These are phyloP conservation scores for Perdita meconis DNA, from an alignment of 2,888 invertebrate species.

Conservation along the genomic window DNA sequence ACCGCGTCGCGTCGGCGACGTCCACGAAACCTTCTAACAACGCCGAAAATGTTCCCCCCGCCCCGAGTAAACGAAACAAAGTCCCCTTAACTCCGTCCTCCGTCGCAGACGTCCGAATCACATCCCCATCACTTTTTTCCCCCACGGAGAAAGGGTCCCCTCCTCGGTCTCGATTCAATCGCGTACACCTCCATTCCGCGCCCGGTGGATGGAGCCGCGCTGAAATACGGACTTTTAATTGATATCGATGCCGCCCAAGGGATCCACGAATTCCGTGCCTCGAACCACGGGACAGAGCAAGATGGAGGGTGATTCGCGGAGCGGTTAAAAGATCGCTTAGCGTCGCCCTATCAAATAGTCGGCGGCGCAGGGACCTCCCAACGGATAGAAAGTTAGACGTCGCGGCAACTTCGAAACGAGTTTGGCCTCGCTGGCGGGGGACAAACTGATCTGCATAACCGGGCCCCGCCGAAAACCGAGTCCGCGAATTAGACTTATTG, in stretches of 20 bases:
- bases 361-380: background rate
- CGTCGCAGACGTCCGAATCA: background rate
- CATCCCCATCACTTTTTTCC: background rate
- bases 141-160: background rate
- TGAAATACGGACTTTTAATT: slow-evolving; percentile 17
- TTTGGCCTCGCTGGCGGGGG: slow-evolving; percentile 15
- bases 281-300: background rate
- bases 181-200: background rate
- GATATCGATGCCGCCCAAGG: slow-evolving; percentile 14
- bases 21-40: slow-evolving; percentile 2
- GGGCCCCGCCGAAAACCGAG: slow-evolving; percentile 23
- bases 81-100: background rate
- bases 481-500: slow-evolving; percentile 51
- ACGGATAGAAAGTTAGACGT: slow-evolving; percentile 36
- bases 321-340: slow-evolving; percentile 22
- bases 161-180: slow-evolving; percentile 4
- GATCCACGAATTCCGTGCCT: background rate
- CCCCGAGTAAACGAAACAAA: slow-evolving; percentile 17
- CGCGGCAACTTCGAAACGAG: slow-evolving; percentile 41
- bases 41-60: background rate
- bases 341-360: slow-evolving; percentile 19
- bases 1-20: background rate
- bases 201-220: background rate
- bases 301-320: background rate
- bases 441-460: slow-evolving; percentile 36